phyloP scores from a whole-genome alignment of 2,888 invertebrate species.

The Napeogenes sylphis region DNA sequence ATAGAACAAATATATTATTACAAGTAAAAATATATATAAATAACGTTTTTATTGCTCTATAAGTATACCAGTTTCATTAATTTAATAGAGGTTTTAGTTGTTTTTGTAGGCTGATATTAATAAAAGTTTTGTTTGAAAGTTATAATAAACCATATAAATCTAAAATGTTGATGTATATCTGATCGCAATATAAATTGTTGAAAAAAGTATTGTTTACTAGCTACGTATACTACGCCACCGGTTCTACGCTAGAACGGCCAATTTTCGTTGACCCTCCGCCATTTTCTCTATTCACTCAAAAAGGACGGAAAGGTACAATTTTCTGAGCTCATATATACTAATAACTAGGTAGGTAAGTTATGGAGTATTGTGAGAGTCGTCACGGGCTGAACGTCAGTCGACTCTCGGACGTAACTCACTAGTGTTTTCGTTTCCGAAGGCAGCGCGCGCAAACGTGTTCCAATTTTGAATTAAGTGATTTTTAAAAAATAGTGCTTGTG shows the following conservation, averaged over 20 bases:
- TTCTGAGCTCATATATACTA: constrained; percentile 9
- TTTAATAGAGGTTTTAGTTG: too few species aligned
- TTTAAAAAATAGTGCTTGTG: constrained; percentile 36
- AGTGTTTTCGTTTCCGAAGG: constrained; percentile 41
- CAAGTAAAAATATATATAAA: too few species aligned
- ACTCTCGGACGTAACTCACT: constrained; percentile 47
- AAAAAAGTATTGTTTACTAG: constrained; percentile 11
- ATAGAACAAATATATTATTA: too few species aligned
- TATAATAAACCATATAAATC: too few species aligned
- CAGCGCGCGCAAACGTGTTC: constrained; percentile 37
- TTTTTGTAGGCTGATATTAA: too few species aligned
- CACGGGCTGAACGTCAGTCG: constrained; percentile 53
- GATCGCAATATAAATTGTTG: too few species aligned
- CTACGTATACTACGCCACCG: constrained; percentile 48
- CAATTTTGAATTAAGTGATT: constrained; percentile 46
- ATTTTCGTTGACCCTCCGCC: constrained; percentile 40
- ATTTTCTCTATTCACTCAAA: constrained; percentile 18
- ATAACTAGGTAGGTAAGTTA: constrained; percentile 49
- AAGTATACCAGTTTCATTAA: too few species aligned
- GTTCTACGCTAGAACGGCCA: constrained; percentile 42
- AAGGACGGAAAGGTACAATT: constrained; percentile 13
- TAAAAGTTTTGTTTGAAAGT: too few species aligned
- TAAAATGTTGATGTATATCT: too few species aligned
- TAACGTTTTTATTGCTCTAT: too few species aligned
- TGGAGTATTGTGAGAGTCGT: constrained; percentile 23